Evolutionary conservation across 2,888 invertebrate species (phyloP).

Genomic region (Tuberolachnus salignus): DNA sequence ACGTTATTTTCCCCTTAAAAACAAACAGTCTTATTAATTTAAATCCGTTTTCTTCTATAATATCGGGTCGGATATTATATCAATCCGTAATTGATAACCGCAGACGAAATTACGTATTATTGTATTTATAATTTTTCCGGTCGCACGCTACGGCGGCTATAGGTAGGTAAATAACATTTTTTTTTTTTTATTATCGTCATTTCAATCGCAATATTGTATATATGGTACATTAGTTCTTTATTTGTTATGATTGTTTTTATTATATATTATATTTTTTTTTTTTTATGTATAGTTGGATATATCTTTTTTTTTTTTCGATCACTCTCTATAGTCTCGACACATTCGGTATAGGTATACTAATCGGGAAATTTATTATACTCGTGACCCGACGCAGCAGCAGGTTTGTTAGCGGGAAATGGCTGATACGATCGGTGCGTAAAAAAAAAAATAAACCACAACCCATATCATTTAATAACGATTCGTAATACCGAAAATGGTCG

Average conservation of each 20-base stretch:
- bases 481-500: conserved; percentile 52
- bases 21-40: conserved; percentile 55
- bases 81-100: conserved; percentile 21
- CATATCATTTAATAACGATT: conserved; percentile 38
- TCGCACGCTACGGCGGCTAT: too few species aligned
- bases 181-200: too few species aligned
- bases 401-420: conserved; percentile 47
- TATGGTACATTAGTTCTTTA: too few species aligned
- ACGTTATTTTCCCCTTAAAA: conserved; percentile 50
- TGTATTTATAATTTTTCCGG: neutral
- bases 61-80: neutral
- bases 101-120: neutral
- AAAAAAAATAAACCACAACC: conserved; percentile 15
- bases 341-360: neutral
- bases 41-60: conserved; percentile 45
- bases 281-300: neutral
- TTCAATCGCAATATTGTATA: too few species aligned
- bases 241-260: too few species aligned
- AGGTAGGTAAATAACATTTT: too few species aligned
- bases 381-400: neutral
- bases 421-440: conserved; percentile 53
- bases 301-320: conserved; percentile 23
- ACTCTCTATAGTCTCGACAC: conserved; percentile 13
- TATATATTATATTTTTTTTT: neutral
- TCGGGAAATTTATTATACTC: conserved; percentile 27